phyloP scores from a whole-genome alignment of 2,113 vertebrate species.

The Shinisaurus crocodilurus region DNA sequence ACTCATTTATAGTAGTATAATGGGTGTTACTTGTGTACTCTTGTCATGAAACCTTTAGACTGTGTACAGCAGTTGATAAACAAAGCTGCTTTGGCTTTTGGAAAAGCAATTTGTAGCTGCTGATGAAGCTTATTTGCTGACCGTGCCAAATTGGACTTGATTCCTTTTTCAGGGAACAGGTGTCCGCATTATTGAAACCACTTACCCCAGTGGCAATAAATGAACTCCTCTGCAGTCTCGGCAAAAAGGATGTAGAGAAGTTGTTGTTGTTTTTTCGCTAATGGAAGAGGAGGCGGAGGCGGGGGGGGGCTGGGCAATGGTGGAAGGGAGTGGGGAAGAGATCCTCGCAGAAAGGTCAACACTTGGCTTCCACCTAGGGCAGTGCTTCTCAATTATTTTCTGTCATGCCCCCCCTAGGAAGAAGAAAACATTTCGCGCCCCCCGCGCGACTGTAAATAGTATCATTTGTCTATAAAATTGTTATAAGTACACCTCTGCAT shows the following conservation, averaged over 20 bases:
- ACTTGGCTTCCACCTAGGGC: constrained; percentile 12
- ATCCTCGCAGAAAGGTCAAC: not conserved
- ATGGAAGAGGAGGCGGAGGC: not conserved
- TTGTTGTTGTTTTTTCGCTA: constrained; percentile 8
- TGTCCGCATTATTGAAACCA: constrained; percentile 70
- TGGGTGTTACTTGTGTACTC: constrained; percentile 73
- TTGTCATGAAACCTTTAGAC: constrained; percentile 70
- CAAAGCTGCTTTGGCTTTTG: constrained; percentile 75
- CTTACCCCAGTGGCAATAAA: constrained; percentile 66
- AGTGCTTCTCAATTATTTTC: no score
- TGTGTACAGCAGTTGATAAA: constrained; percentile 73
- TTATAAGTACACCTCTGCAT: no score
- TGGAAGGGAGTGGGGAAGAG: not conserved
- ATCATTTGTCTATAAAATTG: no score
- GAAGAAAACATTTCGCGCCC: no score
- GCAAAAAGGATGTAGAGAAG: constrained; percentile 46
- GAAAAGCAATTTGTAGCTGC: constrained; percentile 74
- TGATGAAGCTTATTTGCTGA: constrained; percentile 50
- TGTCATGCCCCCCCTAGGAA: no score
- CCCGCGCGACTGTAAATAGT: no score
- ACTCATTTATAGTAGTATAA: constrained; percentile 69
- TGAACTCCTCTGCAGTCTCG: constrained; percentile 59
- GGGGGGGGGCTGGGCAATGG: not conserved
- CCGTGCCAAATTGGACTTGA: constrained; percentile 67
- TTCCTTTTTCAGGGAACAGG: constrained; percentile 72